phyloP scores from a whole-genome alignment of 2,888 invertebrate species.

The Ephialtes manifestator region DNA sequence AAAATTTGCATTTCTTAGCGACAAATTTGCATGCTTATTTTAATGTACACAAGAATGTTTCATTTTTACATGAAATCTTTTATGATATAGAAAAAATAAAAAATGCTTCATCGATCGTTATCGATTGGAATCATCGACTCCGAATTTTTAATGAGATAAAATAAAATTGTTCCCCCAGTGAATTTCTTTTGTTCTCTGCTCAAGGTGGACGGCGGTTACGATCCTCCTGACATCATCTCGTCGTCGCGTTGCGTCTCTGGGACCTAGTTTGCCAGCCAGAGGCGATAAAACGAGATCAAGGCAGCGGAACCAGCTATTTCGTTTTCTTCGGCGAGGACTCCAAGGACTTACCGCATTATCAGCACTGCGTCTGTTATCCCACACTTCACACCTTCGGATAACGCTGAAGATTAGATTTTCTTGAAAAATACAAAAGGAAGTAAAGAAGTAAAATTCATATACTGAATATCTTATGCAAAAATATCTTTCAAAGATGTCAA shows the following conservation, averaged over 20 bases:
- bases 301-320: constrained; percentile 64
- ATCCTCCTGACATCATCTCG: constrained; percentile 68
- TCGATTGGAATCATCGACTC: neutral
- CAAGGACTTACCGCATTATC: constrained; percentile 48
- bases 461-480: too few relatives aligned
- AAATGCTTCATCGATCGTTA: neutral
- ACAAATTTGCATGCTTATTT: too few relatives aligned
- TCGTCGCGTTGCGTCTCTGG: constrained; percentile 16
- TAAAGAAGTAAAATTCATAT: neutral
- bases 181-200: constrained; percentile 58
- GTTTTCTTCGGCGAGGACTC: constrained; percentile 59
- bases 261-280: constrained; percentile 62
- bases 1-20: too few relatives aligned
- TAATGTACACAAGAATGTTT: too few relatives aligned
- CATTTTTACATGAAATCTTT: too few relatives aligned
- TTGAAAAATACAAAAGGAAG: neutral
- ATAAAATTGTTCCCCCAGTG: neutral
- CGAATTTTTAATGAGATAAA: neutral
- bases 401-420: neutral
- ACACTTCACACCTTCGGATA: neutral
- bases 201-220: constrained; percentile 59
- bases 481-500: too few relatives aligned
- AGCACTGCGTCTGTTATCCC: neutral
- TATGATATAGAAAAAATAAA: too few relatives aligned
- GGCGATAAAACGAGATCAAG: constrained; percentile 70